Evolutionary conservation across 2,797 vertebrate species (phyloP).

Genomic region (Diglossa cyanea): DNA sequence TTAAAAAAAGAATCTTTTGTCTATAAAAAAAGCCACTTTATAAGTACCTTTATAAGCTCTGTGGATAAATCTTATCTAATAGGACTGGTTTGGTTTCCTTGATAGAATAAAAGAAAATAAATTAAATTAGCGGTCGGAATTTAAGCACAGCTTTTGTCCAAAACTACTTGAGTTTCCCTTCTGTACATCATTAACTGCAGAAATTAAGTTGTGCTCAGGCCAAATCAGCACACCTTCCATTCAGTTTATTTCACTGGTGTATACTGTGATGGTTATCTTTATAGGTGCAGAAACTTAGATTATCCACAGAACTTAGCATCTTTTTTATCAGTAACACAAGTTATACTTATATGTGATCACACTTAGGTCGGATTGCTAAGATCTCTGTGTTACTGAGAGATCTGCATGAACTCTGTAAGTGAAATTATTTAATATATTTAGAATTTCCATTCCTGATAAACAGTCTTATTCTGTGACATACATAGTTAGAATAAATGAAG

Average conservation of each 20-base stretch:
- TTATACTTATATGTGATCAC: not conserved
- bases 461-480: not conserved
- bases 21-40: not conserved
- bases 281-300: not conserved
- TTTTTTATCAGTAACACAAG: not conserved
- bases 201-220: not conserved
- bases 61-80: not conserved
- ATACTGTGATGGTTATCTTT: not conserved
- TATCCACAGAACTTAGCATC: not conserved
- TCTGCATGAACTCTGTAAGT: not conserved
- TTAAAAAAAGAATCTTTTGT: not conserved
- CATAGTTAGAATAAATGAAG: not conserved
- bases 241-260: not conserved
- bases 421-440: not conserved
- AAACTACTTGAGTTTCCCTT: not conserved
- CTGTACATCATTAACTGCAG: not conserved
- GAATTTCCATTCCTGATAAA: not conserved
- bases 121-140: not conserved
- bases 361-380: not conserved
- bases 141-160: not conserved
- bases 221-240: not conserved
- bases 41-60: not conserved
- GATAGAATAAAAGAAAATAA: not conserved
- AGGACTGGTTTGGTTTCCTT: not conserved
- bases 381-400: not conserved